Evolutionary conservation across 2,113 vertebrate genomes (phyloP), one percentile per base, ranked within the genome.

Genomic region (Lamprotornis superbus): DNA sequence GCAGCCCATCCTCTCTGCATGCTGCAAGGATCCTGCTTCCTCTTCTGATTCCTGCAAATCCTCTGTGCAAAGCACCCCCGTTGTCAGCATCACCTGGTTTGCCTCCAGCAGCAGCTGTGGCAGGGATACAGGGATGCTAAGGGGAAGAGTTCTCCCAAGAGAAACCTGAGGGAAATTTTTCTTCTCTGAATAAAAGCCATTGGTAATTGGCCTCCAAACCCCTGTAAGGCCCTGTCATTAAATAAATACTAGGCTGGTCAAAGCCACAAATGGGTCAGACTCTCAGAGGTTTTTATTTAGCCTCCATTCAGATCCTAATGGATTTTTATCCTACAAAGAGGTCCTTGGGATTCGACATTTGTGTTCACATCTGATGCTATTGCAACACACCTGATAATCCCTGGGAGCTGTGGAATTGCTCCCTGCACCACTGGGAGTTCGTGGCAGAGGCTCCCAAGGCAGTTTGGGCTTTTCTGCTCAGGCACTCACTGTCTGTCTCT

Each of bases 41-140:
- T 2, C 39, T 13, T 27, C 57, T 0, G 0, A 3, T 65, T 57
- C 37, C 9, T 4, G 7, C 3, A 19, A 81, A 82, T 18, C 74
- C 27, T 1, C 42, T 0, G 0, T 1, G 12, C 13, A 0, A 18
- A 80, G 76, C 9, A 1, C 21, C 31, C 13, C 39, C 6, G 23
- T 2, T 0, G 0, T 19, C 76, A 17, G 50, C 83, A 10, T 35
- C 31, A 0, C 76, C 50, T 1, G 21, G 0, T 39, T 12, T 13
- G 46, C 44, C 47, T 55, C 70, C 73, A 15, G 76, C 70, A 52
- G 87, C 44, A 0, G 42, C 19, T 0, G 0, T 15, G 11, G 40
- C 1, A 2, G 61, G 44, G 80, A 10, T 13, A 2, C 47, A 27
- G 40, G 40, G 53, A 7, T 11, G 53, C 10, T 30, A 1, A 39